These are phyloP conservation scores for Morelia viridis DNA, from an alignment of 2,797 vertebrate genomes.

Conservation along the genomic window DNA sequence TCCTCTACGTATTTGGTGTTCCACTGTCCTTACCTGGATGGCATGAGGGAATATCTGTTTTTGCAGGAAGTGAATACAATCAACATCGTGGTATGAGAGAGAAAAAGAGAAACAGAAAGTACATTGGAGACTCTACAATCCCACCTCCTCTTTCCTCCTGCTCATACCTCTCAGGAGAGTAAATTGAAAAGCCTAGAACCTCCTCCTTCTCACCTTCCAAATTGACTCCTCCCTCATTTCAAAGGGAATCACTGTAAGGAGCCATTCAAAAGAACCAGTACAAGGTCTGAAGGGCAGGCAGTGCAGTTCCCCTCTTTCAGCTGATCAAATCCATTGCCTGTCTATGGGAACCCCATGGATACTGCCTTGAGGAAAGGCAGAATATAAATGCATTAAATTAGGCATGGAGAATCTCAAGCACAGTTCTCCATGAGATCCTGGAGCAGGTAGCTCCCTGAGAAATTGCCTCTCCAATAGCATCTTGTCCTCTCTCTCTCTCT, in stretches of 20 bases:
- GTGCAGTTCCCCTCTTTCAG: background rate
- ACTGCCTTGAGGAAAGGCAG: background rate
- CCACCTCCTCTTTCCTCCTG: background rate
- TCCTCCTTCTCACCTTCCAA: background rate
- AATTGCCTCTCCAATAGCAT: background rate
- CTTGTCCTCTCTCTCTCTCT: background rate
- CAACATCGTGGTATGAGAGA: background rate
- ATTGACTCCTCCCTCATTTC: background rate
- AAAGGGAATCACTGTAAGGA: background rate
- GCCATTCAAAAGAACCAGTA: background rate
- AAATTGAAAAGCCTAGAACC: background rate
- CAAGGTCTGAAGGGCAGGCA: too few species aligned
- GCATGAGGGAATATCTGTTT: conserved; percentile 37
- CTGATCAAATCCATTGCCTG: background rate
- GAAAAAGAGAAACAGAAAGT: background rate
- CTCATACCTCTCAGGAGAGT: background rate
- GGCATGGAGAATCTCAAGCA: background rate
- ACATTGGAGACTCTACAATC: background rate
- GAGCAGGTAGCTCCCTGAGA: background rate
- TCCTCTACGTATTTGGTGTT: conserved; percentile 7
- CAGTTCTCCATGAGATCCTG: background rate
- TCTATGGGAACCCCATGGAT: background rate
- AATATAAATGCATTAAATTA: background rate
- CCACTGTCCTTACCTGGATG: conserved; percentile 42
- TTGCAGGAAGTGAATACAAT: background rate